Base-by-base conservation (phyloP, 1,140 invertebrate species). In the Atta cephalotes region DNA sequence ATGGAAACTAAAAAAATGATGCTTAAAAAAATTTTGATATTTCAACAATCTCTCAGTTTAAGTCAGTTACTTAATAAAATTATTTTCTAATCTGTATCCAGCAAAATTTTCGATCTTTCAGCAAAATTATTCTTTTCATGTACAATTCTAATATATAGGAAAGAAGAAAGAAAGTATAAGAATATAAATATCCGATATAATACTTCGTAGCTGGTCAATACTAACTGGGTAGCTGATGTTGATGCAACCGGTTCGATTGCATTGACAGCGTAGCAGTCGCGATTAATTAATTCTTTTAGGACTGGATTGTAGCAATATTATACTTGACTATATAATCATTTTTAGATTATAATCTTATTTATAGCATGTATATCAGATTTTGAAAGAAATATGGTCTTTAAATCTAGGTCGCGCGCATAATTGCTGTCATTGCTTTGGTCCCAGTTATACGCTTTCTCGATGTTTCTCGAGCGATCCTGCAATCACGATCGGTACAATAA, bases 271-370 rank as follows among this genome's bases (percentile, higher is more conserved):
- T 66, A 39, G 58, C 58, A 39, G 16, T 39, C 16, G 51, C 51
- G 5, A 71, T 45, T 58, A 58, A 81, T 81, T 81, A 81, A 28
- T 60, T 58, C 62, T 79, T 66, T 79, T 79, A 31, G 12, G 45
- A 31, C 18, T 63, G 45, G 18, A 45, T 65, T 49, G 25, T 65
- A 28, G 18, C 60, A 66, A 79, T 49, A 62, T 35, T 51, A 68
- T 68, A 51, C 62, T 66, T 31, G 45, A 53, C 18, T 66, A 45
- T 45, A 45, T 12, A 14, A 35, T 51, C 18, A 72, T 78, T 25
- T 78, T 56, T 78, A 78, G 76, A 78, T 62, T 9, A 49, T 51
- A 51, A 12, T 21, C 62, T 79, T 79, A 66, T 66, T 39, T 79
- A 53, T 31, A 65, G 18, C 35, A 10, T 28, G 39, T 12, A 7